Base-by-base conservation (phyloP, 2,888 invertebrate species). In the Villa cingulata region DNA sequence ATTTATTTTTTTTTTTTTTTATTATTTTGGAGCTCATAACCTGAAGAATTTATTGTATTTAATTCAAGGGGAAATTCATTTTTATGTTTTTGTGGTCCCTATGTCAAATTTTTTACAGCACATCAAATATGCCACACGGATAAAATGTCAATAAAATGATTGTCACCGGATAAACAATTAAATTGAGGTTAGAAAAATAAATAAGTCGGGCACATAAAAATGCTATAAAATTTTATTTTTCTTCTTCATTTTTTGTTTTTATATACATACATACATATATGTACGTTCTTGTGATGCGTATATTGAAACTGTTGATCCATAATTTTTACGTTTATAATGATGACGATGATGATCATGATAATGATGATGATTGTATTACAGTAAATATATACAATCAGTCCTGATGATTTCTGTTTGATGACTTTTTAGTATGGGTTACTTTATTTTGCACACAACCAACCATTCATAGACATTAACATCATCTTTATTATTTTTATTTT, bases 141-240 rank as follows among this genome's bases (percentile, higher is more conserved):
- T 51, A 49, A 49, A 51, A 52, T 52, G 50, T 52, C 47, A 62
- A 62, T 62, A 57, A 59, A 64, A 67, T 67, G 62, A 62, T 66
- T 66, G 65, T 68, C 67, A 67, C 67, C 65, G 66, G 67, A 64
- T 68, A 67, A 66, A 65, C 67, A 67, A 67, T 67, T 68, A 68
- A 67, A 67, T 66, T 66, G 66, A 66, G 64, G 65, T 67, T 68
- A 48, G 48, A 51, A 46, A 46, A 42, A 60, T 58, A 62, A 65
- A 65, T 66, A 66, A 68, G 66, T 59, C 62, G 57, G n/a, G 57
- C 57, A 58, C 65, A 64, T 67, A 68, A 67, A 67, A 68, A 57
- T 57, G 56, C 58, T 58, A 63, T 68, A 67, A 68, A 66, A 54
- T 43, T 52, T 27, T n/a, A n/a, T n/a, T n/a, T n/a, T 32, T 32